Conservation (phyloP, 2,888 invertebrate species). For the Stegana nigrithorax region DNA sequence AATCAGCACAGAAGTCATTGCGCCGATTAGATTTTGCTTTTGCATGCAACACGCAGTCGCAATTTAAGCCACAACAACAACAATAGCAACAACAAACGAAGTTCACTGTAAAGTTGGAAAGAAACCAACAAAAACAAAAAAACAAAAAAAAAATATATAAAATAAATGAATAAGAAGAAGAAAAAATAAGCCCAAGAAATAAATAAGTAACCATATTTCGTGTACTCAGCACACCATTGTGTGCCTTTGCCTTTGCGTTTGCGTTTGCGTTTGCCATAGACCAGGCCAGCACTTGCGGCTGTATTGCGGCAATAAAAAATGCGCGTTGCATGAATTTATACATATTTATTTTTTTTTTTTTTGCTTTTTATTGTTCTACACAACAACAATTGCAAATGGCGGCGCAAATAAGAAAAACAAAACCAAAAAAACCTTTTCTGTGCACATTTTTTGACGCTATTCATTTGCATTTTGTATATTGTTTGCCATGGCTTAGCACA, state of each 20-base stretch:
- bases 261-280: not conserved
- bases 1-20: constrained; percentile 1
- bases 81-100: no score
- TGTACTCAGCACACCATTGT: not conserved
- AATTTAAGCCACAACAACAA: no score
- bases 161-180: no score
- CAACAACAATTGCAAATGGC: no score
- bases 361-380: constrained; percentile 11
- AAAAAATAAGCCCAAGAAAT: no score
- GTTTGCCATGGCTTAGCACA: no score
- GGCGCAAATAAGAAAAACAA: not conserved
- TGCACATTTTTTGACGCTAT: constrained; percentile 21
- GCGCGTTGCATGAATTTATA: constrained; percentile 2
- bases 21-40: not conserved
- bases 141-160: not conserved
- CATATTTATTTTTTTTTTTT: not conserved
- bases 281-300: not conserved
- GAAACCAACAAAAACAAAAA: not conserved
- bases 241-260: not conserved
- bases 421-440: not conserved
- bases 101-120: not conserved
- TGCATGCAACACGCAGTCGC: constrained; percentile 8
- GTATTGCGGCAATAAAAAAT: not conserved
- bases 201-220: not conserved
- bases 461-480: constrained; percentile 4